Conservation (phyloP, 2,888 invertebrate species). For the Mantis religiosa region DNA sequence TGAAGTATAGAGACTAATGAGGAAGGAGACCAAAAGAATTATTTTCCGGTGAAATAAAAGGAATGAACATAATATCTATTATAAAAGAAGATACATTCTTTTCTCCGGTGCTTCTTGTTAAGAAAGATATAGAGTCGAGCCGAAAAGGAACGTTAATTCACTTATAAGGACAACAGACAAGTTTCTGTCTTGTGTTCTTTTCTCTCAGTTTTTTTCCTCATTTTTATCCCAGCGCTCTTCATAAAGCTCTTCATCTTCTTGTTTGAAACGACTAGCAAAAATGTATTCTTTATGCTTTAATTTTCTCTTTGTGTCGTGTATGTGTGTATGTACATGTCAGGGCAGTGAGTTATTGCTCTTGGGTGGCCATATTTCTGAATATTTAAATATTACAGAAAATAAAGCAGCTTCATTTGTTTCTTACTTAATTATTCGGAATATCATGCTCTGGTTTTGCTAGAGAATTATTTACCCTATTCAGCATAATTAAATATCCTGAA, state of each 20-base stretch:
- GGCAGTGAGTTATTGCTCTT: not conserved
- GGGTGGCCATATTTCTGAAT: not conserved
- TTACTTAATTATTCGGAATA: not conserved
- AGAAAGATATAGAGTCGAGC: not conserved
- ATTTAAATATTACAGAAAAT: not conserved
- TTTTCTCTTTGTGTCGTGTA: not conserved
- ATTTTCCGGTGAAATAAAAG: not conserved
- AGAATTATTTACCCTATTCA: too few relatives aligned
- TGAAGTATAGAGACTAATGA: not conserved
- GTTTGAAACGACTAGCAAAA: not conserved
- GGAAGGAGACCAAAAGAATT: not conserved
- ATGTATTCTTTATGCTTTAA: not conserved
- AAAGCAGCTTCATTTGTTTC: not conserved
- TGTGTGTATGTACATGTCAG: not conserved
- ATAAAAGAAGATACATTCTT: not conserved
- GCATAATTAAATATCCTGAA: too few relatives aligned
- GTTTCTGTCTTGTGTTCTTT: not conserved
- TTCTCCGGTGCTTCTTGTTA: not conserved
- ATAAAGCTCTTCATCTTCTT: not conserved
- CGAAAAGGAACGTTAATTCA: not conserved
- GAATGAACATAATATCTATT: not conserved
- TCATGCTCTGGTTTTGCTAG: not conserved
- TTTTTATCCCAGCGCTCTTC: not conserved
- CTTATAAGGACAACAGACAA: not conserved
- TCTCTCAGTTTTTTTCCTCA: not conserved